Evolutionary conservation across 2,797 vertebrate genomes (phyloP), one percentile per base, ranked within the genome.

Genomic region (Notoglanidium macrostoma): DNA sequence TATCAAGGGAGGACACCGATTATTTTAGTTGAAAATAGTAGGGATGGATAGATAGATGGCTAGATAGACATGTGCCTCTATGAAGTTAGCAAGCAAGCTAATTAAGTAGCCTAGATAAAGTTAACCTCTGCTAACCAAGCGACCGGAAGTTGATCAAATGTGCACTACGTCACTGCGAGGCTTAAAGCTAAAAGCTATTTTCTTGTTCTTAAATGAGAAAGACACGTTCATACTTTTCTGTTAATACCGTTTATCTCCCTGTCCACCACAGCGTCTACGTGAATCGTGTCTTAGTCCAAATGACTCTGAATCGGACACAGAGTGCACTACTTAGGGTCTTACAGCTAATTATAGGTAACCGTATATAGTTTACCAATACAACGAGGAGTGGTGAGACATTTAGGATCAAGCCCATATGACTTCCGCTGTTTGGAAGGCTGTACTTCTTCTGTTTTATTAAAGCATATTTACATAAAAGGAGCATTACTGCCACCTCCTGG

Each of bases 401-500:
- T 29, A 14, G 26, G 40, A 49, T 21, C 23, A 17, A 29, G 59
- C 57, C 40, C 59, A 23, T 3, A 8, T 15, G 35, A 15, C 55
- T 40, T 40, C 9, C 14, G 76, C 51, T 57, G 21, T 17, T 46
- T 49, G 12, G 23, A 14, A 21, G 26, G 17, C 12, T 59, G 19
- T 7, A 40, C 59, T 82, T 82, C 79, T 82, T 61, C 59, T 49
- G 14, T n/a, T 82, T 17, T 5, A 8, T 17, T 5, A 8, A 65
- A 21, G n/a, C 15, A 14, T 19, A 12, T 11, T 82, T 10, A n/a
- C 15, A 65, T 63, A 4, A 44, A 81, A 61, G 10, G 78, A 65
- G 26, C 80, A 67, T 67, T 82, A 67, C 80, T 32, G 80, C 80
- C 80, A 67, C 9, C 80, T 82, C 67, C 8, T 17, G 80, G 21